Base-by-base conservation (phyloP, 2,113 vertebrate genomes). In the Rafetus swinhoei region DNA sequence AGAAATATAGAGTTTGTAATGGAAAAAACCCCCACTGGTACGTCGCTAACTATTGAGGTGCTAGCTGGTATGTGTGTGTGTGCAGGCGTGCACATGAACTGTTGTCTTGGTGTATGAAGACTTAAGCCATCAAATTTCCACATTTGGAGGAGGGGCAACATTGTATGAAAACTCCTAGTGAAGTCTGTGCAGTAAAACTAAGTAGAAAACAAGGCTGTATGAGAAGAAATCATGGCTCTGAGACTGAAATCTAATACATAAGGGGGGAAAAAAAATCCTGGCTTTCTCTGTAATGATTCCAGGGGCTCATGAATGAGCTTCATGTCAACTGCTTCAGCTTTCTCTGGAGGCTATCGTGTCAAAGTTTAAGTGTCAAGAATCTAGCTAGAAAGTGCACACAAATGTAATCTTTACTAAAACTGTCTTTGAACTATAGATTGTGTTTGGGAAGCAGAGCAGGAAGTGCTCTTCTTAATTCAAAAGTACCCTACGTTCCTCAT, bases 401-500 rank as follows among this genome's bases (percentile, higher is more conserved):
- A 79, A 87, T 27, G 3, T 15, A 84, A 54, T 32, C 62, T 83
- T 25, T 86, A 86, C 14, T 50, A 54, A 13, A 72, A 53, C 59
- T 86, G 7, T 11, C 12, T 89, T 87, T 79, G 72, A 91, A 88
- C 35, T 10, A 62, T 39, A 65, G 79, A 22, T 18, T 83, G 8
- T 29, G 50, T 53, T 55, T 89, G 25, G 88, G 74, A 92, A 86
- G 76, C 3, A 91, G 74, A 96, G 79, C 86, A 93, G 84, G 74
- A 95, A 95, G 87, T 55, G 54, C 24, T 92, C 60, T 65, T 2
- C 1, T 6, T 6, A 56, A 27, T 12, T 24, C 4, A 93, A 82
- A 60, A 27, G 6, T 83, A 69, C 69, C 25, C 81, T 90, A 85
- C 59, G 85, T 90, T 94, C 85, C 88, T 94, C 84, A 80, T 93